Conservation (phyloP, 23 tunicate species). For the Clavelina lepadiformis region DNA sequence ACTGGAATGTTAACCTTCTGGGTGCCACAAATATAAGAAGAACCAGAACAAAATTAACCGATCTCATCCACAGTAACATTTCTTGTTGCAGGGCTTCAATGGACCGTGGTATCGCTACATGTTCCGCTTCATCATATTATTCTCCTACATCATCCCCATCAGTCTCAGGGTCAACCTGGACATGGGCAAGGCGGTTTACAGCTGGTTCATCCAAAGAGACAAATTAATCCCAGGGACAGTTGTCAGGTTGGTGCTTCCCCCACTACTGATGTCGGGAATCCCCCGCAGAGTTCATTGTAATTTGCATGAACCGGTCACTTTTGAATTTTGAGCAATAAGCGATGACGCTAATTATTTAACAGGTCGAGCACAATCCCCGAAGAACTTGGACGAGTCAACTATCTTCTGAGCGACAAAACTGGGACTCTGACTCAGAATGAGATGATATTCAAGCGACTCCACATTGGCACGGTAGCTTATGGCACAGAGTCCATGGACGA, state of each 20-base stretch:
- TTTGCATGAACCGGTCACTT: no score
- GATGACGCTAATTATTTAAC: neutral
- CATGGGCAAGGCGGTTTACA: constrained; percentile 92
- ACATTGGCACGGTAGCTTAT: constrained; percentile 80
- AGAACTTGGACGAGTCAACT: constrained; percentile 85
- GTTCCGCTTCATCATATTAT: constrained; percentile 84
- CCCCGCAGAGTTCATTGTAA: no score
- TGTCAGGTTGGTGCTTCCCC: no score
- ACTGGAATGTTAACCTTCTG: no score
- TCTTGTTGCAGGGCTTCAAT: constrained; percentile 66
- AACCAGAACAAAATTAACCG: no score
- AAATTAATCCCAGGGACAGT: constrained; percentile 61
- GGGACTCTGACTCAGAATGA: constrained; percentile 90
- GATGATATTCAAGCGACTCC: constrained; percentile 85
- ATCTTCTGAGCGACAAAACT: constrained; percentile 77
- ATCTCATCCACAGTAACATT: no score
- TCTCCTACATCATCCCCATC: constrained; percentile 92
- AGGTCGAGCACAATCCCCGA: constrained; percentile 93
- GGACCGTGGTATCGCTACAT: constrained; percentile 93
- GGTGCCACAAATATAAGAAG: no score
- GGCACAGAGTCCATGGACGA: constrained; percentile 67
- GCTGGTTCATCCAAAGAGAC: constrained; percentile 86
- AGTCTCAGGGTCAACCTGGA: constrained; percentile 86
- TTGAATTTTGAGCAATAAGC: no score
- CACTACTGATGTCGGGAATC: no score